Evolutionary conservation across 2,797 vertebrate species (phyloP), one percentile per base, ranked within the genome.

Genomic region (Echiichthys vipera): DNA sequence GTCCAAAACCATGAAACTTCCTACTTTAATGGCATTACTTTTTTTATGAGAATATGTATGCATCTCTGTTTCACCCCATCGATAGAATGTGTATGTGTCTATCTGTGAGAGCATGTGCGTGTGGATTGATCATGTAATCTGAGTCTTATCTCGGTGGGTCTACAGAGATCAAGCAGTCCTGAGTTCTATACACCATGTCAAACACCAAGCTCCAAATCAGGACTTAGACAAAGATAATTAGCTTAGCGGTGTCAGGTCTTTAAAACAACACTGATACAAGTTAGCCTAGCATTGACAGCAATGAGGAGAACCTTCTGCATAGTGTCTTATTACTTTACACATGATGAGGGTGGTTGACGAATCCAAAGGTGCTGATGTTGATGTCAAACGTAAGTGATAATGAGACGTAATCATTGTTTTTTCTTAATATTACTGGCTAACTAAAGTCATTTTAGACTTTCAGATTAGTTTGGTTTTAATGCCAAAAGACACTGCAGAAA

Each of bases 61-160:
- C 42, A 25, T 20, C 22, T 42, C 3, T 17, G 22, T 59, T 83
- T 18, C 65, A 15, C 37, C 51, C 17, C 27, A 49, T 68, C 57
- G 22, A n/a, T 18, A 64, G n/a, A 56, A 39, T 14, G 54, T 50
- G 54, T 58, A 42, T 46, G 46, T 70, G 62, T 51, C 45, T 39
- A 24, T 65, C 62, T 47, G 50, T 54, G 47, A 36, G 56, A 70
- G 54, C 2, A 32, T 9, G 1, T 25, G 70, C 56, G 39, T 53
- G 69, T 42, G 63, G 74, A 88, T 84, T 89, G 77, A 91, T 89
- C 77, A 59, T 74, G 81, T 92, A 85, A 91, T 93, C 89, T 81
- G 68, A 77, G 79, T 81, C 78, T 88, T 90, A 90, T 89, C 85
- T 84, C 73, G 9, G 77, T n/a, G 78, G 79, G 81, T 80, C 74